Evolutionary conservation across 2,113 vertebrate genomes (phyloP).

Genomic region (Phylloscopus trochilus): DNA sequence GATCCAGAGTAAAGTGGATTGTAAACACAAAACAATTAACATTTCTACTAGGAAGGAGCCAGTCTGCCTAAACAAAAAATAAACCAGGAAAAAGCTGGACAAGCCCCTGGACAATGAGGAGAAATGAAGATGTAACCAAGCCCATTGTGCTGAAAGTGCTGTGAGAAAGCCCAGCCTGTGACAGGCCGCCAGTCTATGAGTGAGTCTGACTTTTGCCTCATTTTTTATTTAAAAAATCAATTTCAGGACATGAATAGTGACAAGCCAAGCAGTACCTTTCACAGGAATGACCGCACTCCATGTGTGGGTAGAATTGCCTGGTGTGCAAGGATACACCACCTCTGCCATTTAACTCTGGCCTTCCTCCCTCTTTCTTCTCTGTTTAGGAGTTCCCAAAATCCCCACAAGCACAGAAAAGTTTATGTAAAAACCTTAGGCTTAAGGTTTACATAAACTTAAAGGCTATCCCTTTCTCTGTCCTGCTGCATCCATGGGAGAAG

Average conservation of each 20-base stretch:
- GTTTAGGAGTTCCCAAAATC: not conserved
- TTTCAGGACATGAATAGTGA: not conserved
- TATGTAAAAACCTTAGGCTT: not conserved
- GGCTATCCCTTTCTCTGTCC: not conserved
- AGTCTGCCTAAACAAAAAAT: not conserved
- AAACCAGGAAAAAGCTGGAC: not conserved
- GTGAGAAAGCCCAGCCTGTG: not conserved
- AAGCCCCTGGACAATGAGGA: not conserved
- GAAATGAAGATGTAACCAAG: not conserved
- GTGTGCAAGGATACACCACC: not conserved
- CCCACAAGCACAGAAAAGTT: not conserved
- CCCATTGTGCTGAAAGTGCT: fast-evolving
- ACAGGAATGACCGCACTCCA: not conserved
- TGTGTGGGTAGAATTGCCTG: not conserved
- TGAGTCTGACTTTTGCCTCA: not conserved
- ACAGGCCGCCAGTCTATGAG: not conserved
- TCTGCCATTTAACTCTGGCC: not conserved
- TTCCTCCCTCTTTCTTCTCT: not conserved
- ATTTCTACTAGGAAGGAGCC: not conserved
- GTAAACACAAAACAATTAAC: not conserved
- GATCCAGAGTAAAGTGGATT: not conserved
- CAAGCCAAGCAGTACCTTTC: not conserved
- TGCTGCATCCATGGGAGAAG: not conserved
- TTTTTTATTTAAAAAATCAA: slow-evolving; percentile 17
- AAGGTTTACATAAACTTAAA: no score